These are phyloP conservation scores for Mionectes olivaceus DNA, from an alignment of 2,797 vertebrate species.

Conservation along the genomic window DNA sequence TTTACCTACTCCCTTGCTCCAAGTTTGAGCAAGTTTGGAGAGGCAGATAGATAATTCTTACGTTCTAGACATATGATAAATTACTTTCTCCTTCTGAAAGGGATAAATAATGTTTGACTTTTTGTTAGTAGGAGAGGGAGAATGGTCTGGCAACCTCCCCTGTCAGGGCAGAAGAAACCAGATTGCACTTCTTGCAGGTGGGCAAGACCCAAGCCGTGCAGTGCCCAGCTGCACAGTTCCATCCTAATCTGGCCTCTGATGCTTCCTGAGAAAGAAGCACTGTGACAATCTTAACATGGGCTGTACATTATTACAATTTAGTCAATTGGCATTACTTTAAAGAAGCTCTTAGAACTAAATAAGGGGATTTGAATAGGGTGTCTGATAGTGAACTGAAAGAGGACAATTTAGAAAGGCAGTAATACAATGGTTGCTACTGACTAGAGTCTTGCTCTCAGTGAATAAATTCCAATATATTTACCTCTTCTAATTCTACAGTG, in stretches of 20 bases:
- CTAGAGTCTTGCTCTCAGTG: slow-evolving; percentile 50
- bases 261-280: slow-evolving; percentile 50
- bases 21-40: not conserved
- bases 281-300: not conserved
- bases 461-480: slow-evolving; percentile 76
- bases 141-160: not conserved
- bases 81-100: not conserved
- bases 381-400: slow-evolving; percentile 37
- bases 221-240: slow-evolving; percentile 12
- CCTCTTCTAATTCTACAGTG: slow-evolving; percentile 68
- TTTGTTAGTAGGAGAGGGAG: not conserved
- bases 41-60: not conserved
- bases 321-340: slow-evolving; percentile 49
- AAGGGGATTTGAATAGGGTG: slow-evolving; percentile 1
- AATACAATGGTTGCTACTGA: slow-evolving; percentile 43
- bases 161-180: not conserved
- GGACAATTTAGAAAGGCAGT: slow-evolving; percentile 69
- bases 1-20: not conserved
- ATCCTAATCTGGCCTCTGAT: slow-evolving; percentile 53
- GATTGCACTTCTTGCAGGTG: slow-evolving; percentile 42
- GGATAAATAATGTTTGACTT: not conserved
- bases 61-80: not conserved
- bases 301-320: not conserved
- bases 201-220: not conserved
- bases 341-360: slow-evolving; percentile 44